Percentiles rank a stretch among this genome's conserved stretches.
Evolutionary conservation across 2,888 invertebrate genomes (phyloP).

Genomic region (Netelia inedita): DNA sequence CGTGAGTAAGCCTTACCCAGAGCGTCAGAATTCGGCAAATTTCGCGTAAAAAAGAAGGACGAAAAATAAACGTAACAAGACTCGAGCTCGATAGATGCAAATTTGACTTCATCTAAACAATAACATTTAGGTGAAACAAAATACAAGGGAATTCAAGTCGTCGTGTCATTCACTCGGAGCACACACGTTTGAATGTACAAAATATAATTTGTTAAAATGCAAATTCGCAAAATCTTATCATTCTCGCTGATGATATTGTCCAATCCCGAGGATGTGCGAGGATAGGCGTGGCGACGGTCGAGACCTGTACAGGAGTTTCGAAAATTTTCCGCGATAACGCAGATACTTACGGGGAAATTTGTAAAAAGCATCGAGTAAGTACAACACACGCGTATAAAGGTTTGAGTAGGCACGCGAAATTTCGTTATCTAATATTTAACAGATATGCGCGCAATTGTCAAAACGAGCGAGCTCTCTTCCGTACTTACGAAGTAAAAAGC

Average conservation of each 20-base stretch:
- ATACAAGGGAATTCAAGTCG: conserved; percentile 69
- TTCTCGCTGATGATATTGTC: conserved; percentile 45
- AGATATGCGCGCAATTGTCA: conserved; percentile 39
- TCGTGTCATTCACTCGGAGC: not conserved
- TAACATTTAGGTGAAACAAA: conserved; percentile 84
- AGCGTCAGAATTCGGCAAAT: conserved; percentile 79
- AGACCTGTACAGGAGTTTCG: not conserved
- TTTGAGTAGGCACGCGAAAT: conserved; percentile 55
- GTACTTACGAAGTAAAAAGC: conserved; percentile 32
- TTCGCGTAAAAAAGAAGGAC: conserved; percentile 65
- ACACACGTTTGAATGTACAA: conserved; percentile 26
- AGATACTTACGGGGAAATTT: conserved; percentile 19
- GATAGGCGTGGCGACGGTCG: not conserved
- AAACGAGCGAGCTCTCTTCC: conserved; percentile 34
- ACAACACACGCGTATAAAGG: conserved; percentile 52
- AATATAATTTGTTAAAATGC: conserved; percentile 55
- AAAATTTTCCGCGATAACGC: conserved; percentile 22
- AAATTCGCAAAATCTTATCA: conserved; percentile 49
- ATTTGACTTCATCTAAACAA: conserved; percentile 84
- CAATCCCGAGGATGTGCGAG: conserved; percentile 25
- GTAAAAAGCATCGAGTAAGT: conserved; percentile 54
- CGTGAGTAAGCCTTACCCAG: conserved; percentile 69
- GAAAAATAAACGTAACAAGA: conserved; percentile 68
- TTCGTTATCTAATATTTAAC: conserved; percentile 43
- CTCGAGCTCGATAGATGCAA: conserved; percentile 68